These are phyloP conservation scores for Phengaris arion DNA, from an alignment of 2,888 invertebrate genomes.

Conservation along the genomic window DNA sequence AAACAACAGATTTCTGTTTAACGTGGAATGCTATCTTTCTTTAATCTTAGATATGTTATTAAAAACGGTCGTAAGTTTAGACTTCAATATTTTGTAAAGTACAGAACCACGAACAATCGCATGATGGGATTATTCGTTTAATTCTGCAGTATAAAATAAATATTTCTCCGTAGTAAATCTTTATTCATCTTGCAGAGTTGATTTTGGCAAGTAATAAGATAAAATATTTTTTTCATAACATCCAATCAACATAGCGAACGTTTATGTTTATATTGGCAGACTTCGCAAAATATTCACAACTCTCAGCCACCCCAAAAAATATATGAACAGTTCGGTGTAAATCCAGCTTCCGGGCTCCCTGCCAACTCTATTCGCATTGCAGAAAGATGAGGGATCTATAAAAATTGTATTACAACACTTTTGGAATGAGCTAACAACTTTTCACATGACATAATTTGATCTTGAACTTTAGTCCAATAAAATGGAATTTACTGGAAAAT, in stretches of 20 bases:
- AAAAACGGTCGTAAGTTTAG: neutral
- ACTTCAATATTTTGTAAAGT: neutral
- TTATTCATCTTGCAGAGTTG: slow-evolving; percentile 20
- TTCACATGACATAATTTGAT: slow-evolving; percentile 31
- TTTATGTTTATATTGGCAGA: slow-evolving; percentile 41
- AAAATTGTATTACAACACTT: slow-evolving; percentile 49
- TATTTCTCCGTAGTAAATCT: slow-evolving; percentile 7
- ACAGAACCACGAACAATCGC: neutral
- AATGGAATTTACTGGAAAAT: slow-evolving; percentile 25
- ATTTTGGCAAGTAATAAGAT: slow-evolving; percentile 27
- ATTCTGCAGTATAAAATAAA: neutral
- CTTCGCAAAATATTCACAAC: slow-evolving; percentile 42
- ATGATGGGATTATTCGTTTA: neutral
- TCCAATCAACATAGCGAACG: slow-evolving; percentile 27
- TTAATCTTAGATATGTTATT: too few species aligned
- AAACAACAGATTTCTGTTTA: too few species aligned
- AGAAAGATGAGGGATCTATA: slow-evolving; percentile 62
- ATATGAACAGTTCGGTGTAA: slow-evolving; percentile 53
- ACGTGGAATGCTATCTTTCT: too few species aligned
- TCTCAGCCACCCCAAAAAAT: slow-evolving; percentile 44
- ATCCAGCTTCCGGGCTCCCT: slow-evolving; percentile 54
- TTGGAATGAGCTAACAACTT: slow-evolving; percentile 38
- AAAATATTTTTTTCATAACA: slow-evolving; percentile 27
- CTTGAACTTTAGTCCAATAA: slow-evolving; percentile 28
- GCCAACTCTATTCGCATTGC: slow-evolving; percentile 63